Conservation (phyloP, 1,140 invertebrate species). For the Heliconius hewitsoni region DNA sequence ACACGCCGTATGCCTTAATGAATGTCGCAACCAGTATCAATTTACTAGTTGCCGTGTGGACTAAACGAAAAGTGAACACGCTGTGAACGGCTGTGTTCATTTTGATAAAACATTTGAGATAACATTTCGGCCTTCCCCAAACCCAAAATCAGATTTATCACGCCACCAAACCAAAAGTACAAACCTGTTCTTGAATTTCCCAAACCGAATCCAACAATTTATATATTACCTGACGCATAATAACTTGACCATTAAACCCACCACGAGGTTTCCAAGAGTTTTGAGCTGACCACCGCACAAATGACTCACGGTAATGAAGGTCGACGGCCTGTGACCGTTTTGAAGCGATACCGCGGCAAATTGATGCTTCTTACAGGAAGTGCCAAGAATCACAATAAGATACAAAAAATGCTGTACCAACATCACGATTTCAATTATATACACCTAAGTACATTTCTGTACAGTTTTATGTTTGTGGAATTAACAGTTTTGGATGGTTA, state of each 20-base stretch:
- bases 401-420: constrained; percentile 45
- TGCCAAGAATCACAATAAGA: constrained; percentile 46
- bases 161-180: not conserved
- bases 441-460: constrained; percentile 14
- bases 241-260: constrained; percentile 34
- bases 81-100: not conserved
- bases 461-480: not conserved
- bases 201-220: constrained; percentile 9
- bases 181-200: not conserved
- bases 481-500: constrained; percentile 17
- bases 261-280: constrained; percentile 55
- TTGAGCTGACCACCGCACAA: constrained; percentile 56
- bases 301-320: constrained; percentile 67
- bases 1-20: constrained; percentile 28
- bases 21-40: constrained; percentile 30
- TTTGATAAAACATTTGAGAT: not conserved
- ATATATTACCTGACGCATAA: constrained; percentile 22
- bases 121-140: not conserved
- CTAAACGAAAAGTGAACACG: not conserved
- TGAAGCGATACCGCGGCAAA: constrained; percentile 61
- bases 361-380: constrained; percentile 62
- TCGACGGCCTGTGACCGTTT: constrained; percentile 60
- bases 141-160: not conserved
- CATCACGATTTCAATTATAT: constrained; percentile 44
- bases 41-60: constrained; percentile 32